A percentile compares a stretch with the other conserved stretches of the same genome.
Conservation (phyloP, 2,113 vertebrate species). For the Vireo altiloquus region DNA sequence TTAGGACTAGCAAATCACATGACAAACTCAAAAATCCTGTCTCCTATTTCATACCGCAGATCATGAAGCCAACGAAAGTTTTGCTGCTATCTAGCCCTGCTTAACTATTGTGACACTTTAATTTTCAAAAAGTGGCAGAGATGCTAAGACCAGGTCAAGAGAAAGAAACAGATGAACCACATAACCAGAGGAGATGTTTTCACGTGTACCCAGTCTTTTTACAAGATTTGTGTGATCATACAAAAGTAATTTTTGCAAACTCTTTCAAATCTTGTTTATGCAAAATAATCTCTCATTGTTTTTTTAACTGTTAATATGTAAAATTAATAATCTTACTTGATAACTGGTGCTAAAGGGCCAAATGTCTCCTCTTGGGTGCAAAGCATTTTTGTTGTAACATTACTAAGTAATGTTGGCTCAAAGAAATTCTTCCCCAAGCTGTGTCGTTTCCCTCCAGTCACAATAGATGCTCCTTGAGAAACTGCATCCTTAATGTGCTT, state of each 20-base stretch:
- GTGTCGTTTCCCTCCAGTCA: slow-evolving; percentile 87
- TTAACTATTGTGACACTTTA: not conserved
- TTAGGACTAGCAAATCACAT: not conserved
- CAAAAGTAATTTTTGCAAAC: not conserved
- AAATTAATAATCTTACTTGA: slow-evolving; percentile 77
- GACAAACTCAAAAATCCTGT: not conserved
- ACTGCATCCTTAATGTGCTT: slow-evolving; percentile 86
- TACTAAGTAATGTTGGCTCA: slow-evolving; percentile 89
- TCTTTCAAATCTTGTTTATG: not conserved
- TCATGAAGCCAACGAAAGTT: not conserved
- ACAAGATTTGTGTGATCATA: not conserved
- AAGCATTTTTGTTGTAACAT: slow-evolving; percentile 86
- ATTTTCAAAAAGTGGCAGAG: not conserved
- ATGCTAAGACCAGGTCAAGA: not conserved
- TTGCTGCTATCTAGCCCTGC: not conserved
- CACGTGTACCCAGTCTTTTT: not conserved
- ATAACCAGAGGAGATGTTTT: not conserved
- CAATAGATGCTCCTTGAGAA: slow-evolving; percentile 82
- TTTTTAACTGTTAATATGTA: not conserved
- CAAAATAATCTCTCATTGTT: not conserved
- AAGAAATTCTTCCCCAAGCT: slow-evolving; percentile 84
- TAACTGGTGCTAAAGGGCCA: slow-evolving; percentile 89
- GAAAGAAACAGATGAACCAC: not conserved
- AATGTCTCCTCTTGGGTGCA: slow-evolving; percentile 91
- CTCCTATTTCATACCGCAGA: not conserved